A percentile compares a stretch with the other conserved stretches of the same genome.
Conservation (phyloP, 1,140 invertebrate genomes). For the Cydia strobilella region DNA sequence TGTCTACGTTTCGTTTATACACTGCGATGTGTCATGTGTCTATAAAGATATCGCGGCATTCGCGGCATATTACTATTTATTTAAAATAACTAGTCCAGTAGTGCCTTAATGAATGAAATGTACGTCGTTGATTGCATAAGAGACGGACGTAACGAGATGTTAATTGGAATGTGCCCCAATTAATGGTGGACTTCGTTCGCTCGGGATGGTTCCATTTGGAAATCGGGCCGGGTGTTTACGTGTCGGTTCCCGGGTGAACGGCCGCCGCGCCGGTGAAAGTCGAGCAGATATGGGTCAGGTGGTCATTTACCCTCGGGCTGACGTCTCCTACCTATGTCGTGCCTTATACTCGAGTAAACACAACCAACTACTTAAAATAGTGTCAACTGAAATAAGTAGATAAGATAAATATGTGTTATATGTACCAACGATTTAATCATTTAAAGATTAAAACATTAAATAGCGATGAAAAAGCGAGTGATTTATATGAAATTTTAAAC, state of each 20-base stretch:
- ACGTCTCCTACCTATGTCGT: conserved; percentile 39
- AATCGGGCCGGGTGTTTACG: conserved; percentile 63
- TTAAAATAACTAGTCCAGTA: neutral
- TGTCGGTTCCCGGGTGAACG: conserved; percentile 69
- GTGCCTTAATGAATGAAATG: conserved; percentile 42
- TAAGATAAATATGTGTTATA: neutral
- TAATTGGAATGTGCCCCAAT: conserved; percentile 76
- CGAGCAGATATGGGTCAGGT: conserved; percentile 71
- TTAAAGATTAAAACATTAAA: too few species aligned
- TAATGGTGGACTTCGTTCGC: conserved; percentile 57
- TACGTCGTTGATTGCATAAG: conserved; percentile 67
- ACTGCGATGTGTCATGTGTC: too few species aligned
- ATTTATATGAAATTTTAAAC: too few species aligned
- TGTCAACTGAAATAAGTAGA: conserved; percentile 33
- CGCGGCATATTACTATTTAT: too few species aligned
- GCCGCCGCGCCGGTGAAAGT: conserved; percentile 71
- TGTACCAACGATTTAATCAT: neutral
- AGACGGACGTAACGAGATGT: conserved; percentile 68
- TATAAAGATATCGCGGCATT: too few species aligned
- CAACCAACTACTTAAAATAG: conserved; percentile 15
- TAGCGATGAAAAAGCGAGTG: neutral
- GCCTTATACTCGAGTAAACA: conserved; percentile 36
- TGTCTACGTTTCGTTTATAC: too few species aligned
- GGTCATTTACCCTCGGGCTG: conserved; percentile 70
- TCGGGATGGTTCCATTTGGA: conserved; percentile 50